Conservation (phyloP, 2,113 vertebrate genomes). For the Caloenas nicobarica region DNA sequence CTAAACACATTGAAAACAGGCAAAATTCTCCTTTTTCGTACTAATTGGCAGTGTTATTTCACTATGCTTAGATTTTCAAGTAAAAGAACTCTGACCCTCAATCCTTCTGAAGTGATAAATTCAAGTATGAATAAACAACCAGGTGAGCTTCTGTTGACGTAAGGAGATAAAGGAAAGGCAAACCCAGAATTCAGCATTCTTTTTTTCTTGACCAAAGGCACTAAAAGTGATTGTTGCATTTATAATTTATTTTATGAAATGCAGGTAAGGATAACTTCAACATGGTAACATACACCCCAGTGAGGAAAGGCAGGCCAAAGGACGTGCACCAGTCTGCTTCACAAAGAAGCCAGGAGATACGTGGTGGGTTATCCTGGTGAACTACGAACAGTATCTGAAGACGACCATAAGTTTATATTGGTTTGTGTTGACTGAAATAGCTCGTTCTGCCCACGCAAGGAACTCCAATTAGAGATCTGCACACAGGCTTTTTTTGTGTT, state of each 20-base stretch:
- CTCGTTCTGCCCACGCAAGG: background rate
- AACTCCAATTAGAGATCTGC: background rate
- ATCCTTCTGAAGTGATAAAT: background rate
- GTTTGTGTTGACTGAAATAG: background rate
- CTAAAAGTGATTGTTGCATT: background rate
- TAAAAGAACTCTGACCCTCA: background rate
- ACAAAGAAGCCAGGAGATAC: background rate
- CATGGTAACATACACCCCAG: background rate
- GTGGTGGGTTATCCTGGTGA: accelerated
- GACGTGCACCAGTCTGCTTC: background rate
- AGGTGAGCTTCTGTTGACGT: background rate
- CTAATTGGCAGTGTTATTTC: background rate
- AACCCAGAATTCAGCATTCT: background rate
- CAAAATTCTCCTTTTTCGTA: background rate
- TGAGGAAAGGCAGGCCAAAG: background rate
- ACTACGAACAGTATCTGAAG: background rate
- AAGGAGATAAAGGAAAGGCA: background rate
- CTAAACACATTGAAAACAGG: background rate
- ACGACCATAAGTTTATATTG: background rate
- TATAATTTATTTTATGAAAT: background rate
- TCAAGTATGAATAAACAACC: background rate
- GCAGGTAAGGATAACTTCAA: background rate
- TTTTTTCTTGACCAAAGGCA: background rate
- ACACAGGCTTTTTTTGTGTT: no score
- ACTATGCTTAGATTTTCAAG: background rate